Base-by-base conservation (phyloP, 1,140 invertebrate species). In the Drosophila quadrilineata region DNA sequence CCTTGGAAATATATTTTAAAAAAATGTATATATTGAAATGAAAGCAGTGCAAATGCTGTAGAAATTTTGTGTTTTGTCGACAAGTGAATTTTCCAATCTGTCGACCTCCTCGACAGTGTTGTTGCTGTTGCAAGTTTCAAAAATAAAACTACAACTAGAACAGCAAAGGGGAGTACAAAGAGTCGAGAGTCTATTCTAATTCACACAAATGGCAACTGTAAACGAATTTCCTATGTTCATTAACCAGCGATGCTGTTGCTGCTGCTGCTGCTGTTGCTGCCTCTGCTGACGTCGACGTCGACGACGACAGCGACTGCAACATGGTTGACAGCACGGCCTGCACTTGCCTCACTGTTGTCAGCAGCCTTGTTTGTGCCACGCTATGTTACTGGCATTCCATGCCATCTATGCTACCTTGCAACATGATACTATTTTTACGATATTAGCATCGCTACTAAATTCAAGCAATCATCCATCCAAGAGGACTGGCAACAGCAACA, bases 151-250 rank as follows among this genome's bases (percentile, higher is more conserved):
- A 46, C 40, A 48, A 9, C 22, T 48, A 22, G 24, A 49, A 22
- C 16, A 38, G 3, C 29, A 35, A 19, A 31, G 40, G 12, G 21
- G 26, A 16, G 29, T 54, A 6, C 59, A 48, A 17, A 19, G 50
- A 14, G 28, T 36, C 22, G 57, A 60, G 57, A 67, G 29, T 26
- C 59, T 60, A 68, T 72, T 76, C 77, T 73, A 76, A 82, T 84
- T 82, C 65, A 64, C 77, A 84, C 68, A 82, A 82, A 82, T 82
- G 69, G 77, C 64, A 76, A 84, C 77, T 84, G 72, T 73, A 76
- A 84, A 60, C 73, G 77, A 84, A 84, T 84, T 84, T 84, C 76
- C 46, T 60, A 52, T 82, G 75, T 80, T 82, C 76, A 80, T 75
- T 75, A 75, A 70, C 71, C 52, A 17, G 38, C 50, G 52, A 60